phyloP scores from a whole-genome alignment of 2,113 vertebrate genomes.

The Bucco capensis region DNA sequence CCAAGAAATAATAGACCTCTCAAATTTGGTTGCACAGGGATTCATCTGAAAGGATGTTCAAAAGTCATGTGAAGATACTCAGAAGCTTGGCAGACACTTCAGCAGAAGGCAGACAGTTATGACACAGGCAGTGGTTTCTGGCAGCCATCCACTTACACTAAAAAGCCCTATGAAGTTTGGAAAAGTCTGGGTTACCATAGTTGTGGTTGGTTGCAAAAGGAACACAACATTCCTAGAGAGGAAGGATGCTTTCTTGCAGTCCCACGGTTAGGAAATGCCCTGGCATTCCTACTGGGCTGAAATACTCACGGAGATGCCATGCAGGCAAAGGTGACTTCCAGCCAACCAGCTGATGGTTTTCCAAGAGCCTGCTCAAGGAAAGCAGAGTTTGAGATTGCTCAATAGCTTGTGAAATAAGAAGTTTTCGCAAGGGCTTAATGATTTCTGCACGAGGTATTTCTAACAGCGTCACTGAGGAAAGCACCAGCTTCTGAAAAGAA shows the following conservation, averaged over 20 bases:
- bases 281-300: background rate
- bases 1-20: background rate
- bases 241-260: background rate
- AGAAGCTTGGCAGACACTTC: background rate
- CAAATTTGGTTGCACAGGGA: background rate
- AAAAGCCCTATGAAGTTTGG: background rate
- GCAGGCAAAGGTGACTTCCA: slow-evolving; percentile 4
- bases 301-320: background rate
- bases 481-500: background rate
- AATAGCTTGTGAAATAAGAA: slow-evolving; percentile 61
- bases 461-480: slow-evolving; percentile 8
- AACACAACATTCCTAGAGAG: background rate
- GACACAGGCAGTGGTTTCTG: background rate
- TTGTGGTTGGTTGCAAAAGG: background rate
- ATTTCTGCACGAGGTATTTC: slow-evolving; percentile 46
- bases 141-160: background rate
- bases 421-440: slow-evolving; percentile 35
- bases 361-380: slow-evolving; percentile 49
- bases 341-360: slow-evolving; percentile 20
- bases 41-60: background rate
- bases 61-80: background rate
- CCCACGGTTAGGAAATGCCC: background rate
- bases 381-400: slow-evolving; percentile 54
- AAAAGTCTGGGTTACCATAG: background rate
- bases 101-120: background rate